A percentile compares a stretch with the other conserved stretches of the same genome.
Conservation (phyloP, 2,888 invertebrate species). For the Tortrix viridana region DNA sequence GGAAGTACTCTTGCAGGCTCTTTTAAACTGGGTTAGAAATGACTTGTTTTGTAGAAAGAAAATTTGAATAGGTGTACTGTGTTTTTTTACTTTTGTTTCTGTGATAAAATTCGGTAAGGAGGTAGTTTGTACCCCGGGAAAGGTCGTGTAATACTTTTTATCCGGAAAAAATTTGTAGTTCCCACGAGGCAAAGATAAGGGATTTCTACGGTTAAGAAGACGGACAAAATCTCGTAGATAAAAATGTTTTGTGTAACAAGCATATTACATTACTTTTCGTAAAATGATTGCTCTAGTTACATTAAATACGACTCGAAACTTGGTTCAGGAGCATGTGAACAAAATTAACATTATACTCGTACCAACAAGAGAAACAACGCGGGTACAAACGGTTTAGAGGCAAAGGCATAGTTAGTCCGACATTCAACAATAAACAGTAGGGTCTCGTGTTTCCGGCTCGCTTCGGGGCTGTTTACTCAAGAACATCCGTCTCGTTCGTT, state of each 20-base stretch:
- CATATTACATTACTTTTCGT: background rate
- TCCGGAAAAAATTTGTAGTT: too few relatives aligned
- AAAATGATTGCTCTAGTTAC: background rate
- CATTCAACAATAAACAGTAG: slow-evolving; percentile 31
- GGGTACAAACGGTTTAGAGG: slow-evolving; percentile 9
- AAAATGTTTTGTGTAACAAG: too few relatives aligned
- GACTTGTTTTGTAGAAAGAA: too few relatives aligned
- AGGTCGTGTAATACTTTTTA: too few relatives aligned
- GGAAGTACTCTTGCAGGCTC: background rate
- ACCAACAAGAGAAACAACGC: slow-evolving; percentile 17
- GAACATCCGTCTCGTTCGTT: slow-evolving; percentile 15
- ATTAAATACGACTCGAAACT: background rate
- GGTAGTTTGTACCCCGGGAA: too few relatives aligned
- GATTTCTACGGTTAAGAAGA: too few relatives aligned
- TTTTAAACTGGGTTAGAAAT: background rate
- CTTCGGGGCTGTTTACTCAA: slow-evolving; percentile 24
- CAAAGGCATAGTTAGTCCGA: slow-evolving; percentile 24
- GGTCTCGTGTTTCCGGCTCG: slow-evolving; percentile 19
- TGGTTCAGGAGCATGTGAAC: background rate
- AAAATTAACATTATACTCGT: slow-evolving; percentile 5
- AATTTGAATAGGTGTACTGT: too few relatives aligned
- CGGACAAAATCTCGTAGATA: too few relatives aligned
- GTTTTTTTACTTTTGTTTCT: too few relatives aligned
- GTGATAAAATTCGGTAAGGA: too few relatives aligned
- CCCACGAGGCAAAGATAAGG: too few relatives aligned